Conservation (phyloP, 1,140 invertebrate species). For the Drosophila ohnishii region DNA sequence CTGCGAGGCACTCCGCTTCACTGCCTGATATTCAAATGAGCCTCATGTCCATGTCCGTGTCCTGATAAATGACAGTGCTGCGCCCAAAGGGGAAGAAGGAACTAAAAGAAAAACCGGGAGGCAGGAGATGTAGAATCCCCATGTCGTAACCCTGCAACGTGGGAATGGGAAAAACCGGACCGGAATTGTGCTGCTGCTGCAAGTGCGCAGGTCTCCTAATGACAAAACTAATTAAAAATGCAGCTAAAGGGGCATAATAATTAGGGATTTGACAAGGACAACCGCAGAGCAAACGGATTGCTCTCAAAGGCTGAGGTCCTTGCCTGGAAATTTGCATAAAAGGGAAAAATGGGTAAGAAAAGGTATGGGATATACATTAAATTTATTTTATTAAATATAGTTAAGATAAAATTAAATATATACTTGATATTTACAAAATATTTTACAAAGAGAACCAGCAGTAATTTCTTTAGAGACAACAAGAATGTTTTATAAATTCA, state of each 20-base stretch:
- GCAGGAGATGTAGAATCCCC: background rate
- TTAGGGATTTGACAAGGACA: slow-evolving; percentile 11
- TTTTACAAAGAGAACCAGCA: too few species aligned
- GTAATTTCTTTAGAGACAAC: too few species aligned
- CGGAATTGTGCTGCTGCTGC: slow-evolving; percentile 36
- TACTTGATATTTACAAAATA: too few species aligned
- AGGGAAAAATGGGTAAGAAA: background rate
- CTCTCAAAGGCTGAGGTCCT: background rate
- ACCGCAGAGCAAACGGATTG: slow-evolving; percentile 23
- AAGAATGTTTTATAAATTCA: too few species aligned
- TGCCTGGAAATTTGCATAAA: slow-evolving; percentile 13
- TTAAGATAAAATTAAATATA: too few species aligned
- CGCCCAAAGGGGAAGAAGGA: background rate
- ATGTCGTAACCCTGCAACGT: slow-evolving; percentile 42
- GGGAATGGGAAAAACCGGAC: slow-evolving; percentile 44
- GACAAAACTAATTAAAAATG: slow-evolving; percentile 32
- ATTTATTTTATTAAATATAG: background rate
- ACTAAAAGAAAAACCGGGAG: background rate
- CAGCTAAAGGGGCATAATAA: slow-evolving; percentile 4
- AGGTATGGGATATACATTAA: background rate
- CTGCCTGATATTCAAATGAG: slow-evolving; percentile 68
- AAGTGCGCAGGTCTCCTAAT: slow-evolving; percentile 56
- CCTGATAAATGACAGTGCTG: slow-evolving; percentile 68
- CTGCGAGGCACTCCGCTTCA: slow-evolving; percentile 66
- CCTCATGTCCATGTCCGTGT: slow-evolving; percentile 32